Percentiles rank a stretch among this genome's conserved stretches.
These are phyloP conservation scores for Sula dactylatra DNA, from an alignment of 2,113 vertebrate genomes.

Conservation along the genomic window DNA sequence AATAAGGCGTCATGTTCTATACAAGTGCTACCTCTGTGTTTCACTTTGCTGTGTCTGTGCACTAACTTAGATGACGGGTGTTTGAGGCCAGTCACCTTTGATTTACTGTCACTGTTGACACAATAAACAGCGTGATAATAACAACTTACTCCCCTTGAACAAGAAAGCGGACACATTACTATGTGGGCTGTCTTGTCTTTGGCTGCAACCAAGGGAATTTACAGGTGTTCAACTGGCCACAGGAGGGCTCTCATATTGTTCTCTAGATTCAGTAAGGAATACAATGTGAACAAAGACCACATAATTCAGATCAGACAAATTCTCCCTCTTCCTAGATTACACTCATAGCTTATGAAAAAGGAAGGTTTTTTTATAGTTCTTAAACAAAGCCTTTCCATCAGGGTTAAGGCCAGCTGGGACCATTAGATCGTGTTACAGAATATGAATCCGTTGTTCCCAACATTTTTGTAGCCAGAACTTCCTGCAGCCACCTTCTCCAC, in stretches of 20 bases:
- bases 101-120: not conserved
- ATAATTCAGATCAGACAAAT: not conserved
- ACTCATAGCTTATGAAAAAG: not conserved
- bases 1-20: not conserved
- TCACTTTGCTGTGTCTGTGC: not conserved
- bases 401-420: not conserved
- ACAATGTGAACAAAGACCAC: not conserved
- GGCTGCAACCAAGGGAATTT: not conserved
- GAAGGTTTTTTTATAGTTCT: not conserved
- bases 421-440: not conserved
- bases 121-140: not conserved
- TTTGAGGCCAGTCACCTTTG: not conserved
- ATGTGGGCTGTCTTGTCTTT: not conserved
- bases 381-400: not conserved
- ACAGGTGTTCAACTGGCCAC: constrained; percentile 20
- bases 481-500: not conserved
- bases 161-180: not conserved
- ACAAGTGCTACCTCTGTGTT: not conserved
- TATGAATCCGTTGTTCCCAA: not conserved
- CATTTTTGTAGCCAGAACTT: not conserved
- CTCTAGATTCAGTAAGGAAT: not conserved
- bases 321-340: not conserved
- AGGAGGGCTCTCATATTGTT: constrained; percentile 4
- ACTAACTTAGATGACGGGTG: not conserved
- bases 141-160: not conserved